A percentile compares a stretch with the other conserved stretches of the same genome.
These are phyloP conservation scores for Papilio machaon DNA, from an alignment of 1,140 invertebrate genomes.

Conservation along the genomic window DNA sequence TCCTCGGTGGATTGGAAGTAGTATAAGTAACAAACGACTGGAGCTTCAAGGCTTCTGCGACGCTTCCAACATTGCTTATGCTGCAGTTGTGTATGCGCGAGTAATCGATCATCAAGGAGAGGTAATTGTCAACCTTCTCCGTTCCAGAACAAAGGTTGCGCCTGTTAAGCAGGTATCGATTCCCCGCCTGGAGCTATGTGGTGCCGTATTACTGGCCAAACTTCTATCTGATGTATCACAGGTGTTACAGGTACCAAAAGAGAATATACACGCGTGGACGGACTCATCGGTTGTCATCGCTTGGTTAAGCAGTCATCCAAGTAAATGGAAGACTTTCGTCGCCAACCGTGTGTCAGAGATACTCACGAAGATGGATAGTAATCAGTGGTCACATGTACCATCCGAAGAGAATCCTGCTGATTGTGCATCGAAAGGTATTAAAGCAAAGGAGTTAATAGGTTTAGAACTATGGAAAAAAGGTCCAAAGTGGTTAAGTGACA, in stretches of 20 bases:
- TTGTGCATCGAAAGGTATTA: constrained; percentile 64
- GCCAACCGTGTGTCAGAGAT: no score
- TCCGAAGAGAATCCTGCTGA: constrained; percentile 76
- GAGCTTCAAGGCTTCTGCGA: constrained; percentile 54
- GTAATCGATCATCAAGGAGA: background rate
- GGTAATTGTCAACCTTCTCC: background rate
- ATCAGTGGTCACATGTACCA: constrained; percentile 71
- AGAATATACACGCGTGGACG: constrained; percentile 60
- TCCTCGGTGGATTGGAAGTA: background rate
- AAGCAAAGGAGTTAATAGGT: background rate
- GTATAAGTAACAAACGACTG: background rate
- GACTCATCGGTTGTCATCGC: constrained; percentile 69
- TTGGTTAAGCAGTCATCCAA: constrained; percentile 62
- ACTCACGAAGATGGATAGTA: constrained; percentile 45
- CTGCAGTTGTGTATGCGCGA: constrained; percentile 55
- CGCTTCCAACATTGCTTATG: constrained; percentile 55
- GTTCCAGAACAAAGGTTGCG: no score
- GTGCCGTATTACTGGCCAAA: no score
- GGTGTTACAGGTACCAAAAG: constrained; percentile 51
- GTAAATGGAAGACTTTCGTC: constrained; percentile 48
- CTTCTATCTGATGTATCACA: no score
- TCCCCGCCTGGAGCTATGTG: no score
- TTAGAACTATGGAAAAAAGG: constrained; percentile 41
- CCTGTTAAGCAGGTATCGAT: no score
- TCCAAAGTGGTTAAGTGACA: constrained; percentile 35